These are phyloP conservation scores for Latrodectus elegans DNA, from an alignment of 2,888 invertebrate species.

Conservation along the genomic window DNA sequence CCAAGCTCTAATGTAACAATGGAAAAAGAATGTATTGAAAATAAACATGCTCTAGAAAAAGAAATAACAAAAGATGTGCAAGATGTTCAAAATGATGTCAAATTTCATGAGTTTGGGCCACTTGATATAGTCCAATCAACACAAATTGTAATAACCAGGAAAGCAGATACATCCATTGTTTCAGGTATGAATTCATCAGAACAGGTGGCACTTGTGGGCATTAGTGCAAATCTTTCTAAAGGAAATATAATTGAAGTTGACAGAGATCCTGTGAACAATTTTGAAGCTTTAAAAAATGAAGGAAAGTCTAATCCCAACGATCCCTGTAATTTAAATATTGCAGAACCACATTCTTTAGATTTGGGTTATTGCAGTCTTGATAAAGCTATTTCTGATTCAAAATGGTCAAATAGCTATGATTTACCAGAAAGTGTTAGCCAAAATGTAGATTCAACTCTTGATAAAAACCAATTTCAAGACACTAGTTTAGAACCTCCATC, in stretches of 20 bases:
- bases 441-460: too few species aligned
- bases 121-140: conserved; percentile 10
- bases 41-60: not conserved
- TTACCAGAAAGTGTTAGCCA: too few species aligned
- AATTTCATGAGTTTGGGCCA: conserved; percentile 59
- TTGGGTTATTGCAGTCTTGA: conserved; percentile 59
- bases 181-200: not conserved
- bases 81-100: not conserved
- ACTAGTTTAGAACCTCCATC: too few species aligned
- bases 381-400: not conserved
- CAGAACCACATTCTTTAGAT: conserved; percentile 14
- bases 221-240: not conserved
- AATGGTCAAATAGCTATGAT: too few species aligned
- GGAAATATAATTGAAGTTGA: not conserved
- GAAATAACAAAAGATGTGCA: not conserved
- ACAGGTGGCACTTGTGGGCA: not conserved
- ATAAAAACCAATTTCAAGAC: too few species aligned
- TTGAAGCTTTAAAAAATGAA: not conserved
- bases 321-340: not conserved
- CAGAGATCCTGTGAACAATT: not conserved
- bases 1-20: too few species aligned
- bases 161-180: not conserved
- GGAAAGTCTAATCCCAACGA: conserved; percentile 6
- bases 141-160: not conserved
- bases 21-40: too few species aligned